Percentiles rank a stretch among this genome's conserved stretches.
These are phyloP conservation scores for Procambarus virginalis DNA, from an alignment of 1,140 invertebrate species.

Conservation along the genomic window DNA sequence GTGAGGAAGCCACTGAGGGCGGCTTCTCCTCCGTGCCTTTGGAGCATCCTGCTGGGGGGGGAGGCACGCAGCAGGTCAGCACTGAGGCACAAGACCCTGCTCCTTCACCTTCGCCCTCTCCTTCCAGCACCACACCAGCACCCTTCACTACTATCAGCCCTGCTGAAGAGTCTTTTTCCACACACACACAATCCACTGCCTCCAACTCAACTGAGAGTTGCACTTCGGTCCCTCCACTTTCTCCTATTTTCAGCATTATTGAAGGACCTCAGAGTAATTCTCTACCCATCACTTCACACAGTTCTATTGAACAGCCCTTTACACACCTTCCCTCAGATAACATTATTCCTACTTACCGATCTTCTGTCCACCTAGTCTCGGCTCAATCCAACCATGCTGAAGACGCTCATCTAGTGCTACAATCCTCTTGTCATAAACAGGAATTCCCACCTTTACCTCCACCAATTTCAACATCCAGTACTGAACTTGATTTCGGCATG, in stretches of 20 bases:
- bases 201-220: not conserved
- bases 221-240: not conserved
- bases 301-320: not conserved
- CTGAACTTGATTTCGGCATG: slow-evolving; percentile 45
- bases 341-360: not conserved
- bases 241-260: not conserved
- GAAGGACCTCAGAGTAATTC: not conserved
- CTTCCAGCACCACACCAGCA: not conserved
- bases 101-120: slow-evolving; percentile 6
- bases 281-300: not conserved
- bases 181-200: not conserved
- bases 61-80: slow-evolving; percentile 64
- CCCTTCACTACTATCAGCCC: not conserved
- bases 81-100: slow-evolving; percentile 38
- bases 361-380: too few relatives aligned
- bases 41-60: slow-evolving; percentile 52
- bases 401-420: not conserved
- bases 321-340: not conserved
- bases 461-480: not conserved
- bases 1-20: slow-evolving; percentile 48
- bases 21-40: slow-evolving; percentile 52
- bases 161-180: not conserved
- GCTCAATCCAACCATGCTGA: not conserved
- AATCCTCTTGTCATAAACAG: not conserved
- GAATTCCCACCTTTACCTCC: slow-evolving; percentile 9